Conservation (phyloP, 1,140 invertebrate species). For the Octopus bimaculoides region DNA sequence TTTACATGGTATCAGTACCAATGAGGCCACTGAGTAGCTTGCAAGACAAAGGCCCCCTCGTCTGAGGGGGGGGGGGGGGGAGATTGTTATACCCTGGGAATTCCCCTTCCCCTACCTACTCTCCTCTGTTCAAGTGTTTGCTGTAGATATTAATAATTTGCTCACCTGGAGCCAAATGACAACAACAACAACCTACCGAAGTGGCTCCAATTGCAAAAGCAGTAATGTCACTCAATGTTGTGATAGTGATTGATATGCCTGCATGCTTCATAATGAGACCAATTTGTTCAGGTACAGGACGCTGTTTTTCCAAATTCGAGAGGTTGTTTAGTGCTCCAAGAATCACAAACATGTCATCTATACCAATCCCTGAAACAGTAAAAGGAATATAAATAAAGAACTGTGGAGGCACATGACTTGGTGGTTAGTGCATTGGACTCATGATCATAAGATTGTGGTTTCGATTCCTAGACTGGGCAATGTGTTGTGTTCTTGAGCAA, state of each 20-base stretch:
- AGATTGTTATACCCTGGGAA: too few relatives aligned
- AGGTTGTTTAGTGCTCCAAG: conserved; percentile 76
- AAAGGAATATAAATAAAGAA: background rate
- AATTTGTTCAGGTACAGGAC: conserved; percentile 81
- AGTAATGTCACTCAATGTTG: conserved; percentile 94
- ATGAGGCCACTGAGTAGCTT: too few relatives aligned
- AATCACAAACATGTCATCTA: conserved; percentile 90
- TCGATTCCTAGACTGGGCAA: too few relatives aligned
- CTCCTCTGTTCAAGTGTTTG: too few relatives aligned
- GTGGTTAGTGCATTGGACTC: conserved; percentile 25
- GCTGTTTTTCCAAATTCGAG: conserved; percentile 68
- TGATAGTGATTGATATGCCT: conserved; percentile 97
- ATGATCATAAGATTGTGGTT: conserved; percentile 58
- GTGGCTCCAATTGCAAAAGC: conserved; percentile 94
- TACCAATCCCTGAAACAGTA: conserved; percentile 77
- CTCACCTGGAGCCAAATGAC: background rate
- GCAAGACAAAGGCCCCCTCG: too few relatives aligned
- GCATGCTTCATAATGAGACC: conserved; percentile 85
- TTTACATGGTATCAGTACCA: too few relatives aligned
- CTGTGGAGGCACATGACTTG: background rate
- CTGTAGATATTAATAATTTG: too few relatives aligned
- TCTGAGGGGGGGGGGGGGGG: too few relatives aligned
- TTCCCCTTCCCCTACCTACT: too few relatives aligned
- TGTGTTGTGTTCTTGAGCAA: too few relatives aligned
- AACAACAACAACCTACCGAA: conserved; percentile 71